These are phyloP conservation scores for Pygoscelis antarcticus DNA, from an alignment of 2,113 vertebrate genomes.

Conservation along the genomic window DNA sequence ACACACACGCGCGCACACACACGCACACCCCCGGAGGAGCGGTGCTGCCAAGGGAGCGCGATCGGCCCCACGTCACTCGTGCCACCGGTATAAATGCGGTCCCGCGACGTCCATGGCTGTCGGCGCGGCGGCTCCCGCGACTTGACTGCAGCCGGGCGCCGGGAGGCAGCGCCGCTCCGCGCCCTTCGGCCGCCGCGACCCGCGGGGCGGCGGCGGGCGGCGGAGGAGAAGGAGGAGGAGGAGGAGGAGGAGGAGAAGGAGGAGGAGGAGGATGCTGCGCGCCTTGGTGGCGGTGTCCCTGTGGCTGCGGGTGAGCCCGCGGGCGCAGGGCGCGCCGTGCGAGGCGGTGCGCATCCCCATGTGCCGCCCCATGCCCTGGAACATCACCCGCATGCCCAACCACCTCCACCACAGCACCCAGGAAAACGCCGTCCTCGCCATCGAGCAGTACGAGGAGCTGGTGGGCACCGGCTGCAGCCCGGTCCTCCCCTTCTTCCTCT, in stretches of 20 bases:
- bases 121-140: background rate
- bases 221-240: background rate
- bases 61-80: constrained; percentile 71
- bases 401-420: constrained; percentile 87
- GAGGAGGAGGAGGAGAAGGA: background rate
- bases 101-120: constrained; percentile 51
- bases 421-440: constrained; percentile 82
- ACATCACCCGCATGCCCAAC: constrained; percentile 85
- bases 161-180: background rate
- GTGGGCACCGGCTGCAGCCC: constrained; percentile 80
- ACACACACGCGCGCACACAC: background rate
- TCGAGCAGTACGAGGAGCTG: constrained; percentile 82
- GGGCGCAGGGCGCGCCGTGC: constrained; percentile 77
- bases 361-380: constrained; percentile 84
- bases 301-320: constrained; percentile 68
- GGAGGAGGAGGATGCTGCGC: constrained; percentile 11
- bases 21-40: background rate
- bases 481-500: constrained; percentile 80
- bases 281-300: constrained; percentile 61
- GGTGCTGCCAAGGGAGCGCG: constrained; percentile 29
- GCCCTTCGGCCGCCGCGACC: background rate
- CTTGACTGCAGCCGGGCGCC: background rate
- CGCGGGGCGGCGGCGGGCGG: background rate
- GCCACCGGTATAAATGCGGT: constrained; percentile 69
- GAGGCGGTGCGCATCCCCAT: constrained; percentile 83